Evolutionary conservation across 2,888 invertebrate genomes (phyloP).

Genomic region (Monoplex corrugatus): DNA sequence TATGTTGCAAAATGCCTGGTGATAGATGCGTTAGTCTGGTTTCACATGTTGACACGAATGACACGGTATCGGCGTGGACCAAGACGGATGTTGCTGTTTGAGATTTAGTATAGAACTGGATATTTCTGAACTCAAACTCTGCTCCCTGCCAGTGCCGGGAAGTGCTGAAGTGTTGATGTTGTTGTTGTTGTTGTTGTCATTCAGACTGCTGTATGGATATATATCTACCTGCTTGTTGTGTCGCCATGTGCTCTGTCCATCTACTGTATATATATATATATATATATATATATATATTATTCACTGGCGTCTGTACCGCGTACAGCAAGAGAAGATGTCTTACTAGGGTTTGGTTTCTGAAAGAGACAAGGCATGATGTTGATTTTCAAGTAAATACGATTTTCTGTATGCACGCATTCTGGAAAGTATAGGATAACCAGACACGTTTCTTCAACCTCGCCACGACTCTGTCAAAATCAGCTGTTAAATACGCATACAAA

Average conservation of each 20-base stretch:
- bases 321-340: no score
- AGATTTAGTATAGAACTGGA: no score
- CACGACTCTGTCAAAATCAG: slow-evolving; percentile 41
- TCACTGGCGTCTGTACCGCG: not conserved
- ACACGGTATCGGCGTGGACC: no score
- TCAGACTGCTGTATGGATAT: slow-evolving; percentile 24
- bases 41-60: no score
- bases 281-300: no score
- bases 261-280: slow-evolving; percentile 8
- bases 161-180: not conserved
- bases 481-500: not conserved
- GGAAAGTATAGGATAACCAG: not conserved
- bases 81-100: no score
- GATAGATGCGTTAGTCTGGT: no score
- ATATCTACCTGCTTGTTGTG: slow-evolving; percentile 20
- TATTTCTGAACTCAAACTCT: not conserved
- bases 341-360: no score
- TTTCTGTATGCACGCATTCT: no score
- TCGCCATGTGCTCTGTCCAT: not conserved
- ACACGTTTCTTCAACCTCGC: slow-evolving; percentile 11
- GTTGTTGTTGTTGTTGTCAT: slow-evolving; percentile 22
- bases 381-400: no score
- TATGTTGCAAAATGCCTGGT: no score
- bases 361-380: no score
- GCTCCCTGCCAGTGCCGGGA: not conserved